phyloP scores from a whole-genome alignment of 2,113 vertebrate species.

The Pseudois nayaur region DNA sequence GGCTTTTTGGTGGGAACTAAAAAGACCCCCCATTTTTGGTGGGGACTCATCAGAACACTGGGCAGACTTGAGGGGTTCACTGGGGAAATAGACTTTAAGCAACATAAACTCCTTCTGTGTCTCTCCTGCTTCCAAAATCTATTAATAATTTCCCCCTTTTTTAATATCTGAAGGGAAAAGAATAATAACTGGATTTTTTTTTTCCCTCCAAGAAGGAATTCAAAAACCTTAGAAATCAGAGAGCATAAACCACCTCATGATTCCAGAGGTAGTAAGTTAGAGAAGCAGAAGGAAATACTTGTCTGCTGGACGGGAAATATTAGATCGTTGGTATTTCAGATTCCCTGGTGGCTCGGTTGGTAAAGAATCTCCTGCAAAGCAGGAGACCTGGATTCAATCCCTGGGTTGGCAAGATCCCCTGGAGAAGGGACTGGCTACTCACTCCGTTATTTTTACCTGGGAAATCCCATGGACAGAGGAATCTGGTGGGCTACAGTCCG shows the following conservation, averaged over 20 bases:
- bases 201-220: neutral
- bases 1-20: constrained; percentile 18
- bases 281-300: neutral
- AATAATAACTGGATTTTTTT: neutral
- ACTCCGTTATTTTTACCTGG: neutral
- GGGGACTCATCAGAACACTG: neutral
- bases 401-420: neutral
- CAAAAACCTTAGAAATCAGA: neutral
- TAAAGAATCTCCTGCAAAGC: neutral
- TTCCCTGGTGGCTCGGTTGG: neutral
- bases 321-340: neutral
- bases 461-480: neutral
- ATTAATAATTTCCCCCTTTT: neutral
- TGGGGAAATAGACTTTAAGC: neutral
- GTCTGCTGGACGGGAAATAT: neutral
- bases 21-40: neutral
- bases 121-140: neutral
- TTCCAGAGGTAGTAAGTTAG: neutral
- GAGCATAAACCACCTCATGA: neutral
- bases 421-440: neutral
- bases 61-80: constrained; percentile 9
- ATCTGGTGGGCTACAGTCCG: neutral
- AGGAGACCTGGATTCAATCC: neutral
- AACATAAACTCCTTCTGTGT: neutral
- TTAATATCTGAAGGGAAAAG: neutral